Evolutionary conservation across 2,888 invertebrate species (phyloP), one percentile per base, ranked within the genome.

Genomic region (Lithophane socia): DNA sequence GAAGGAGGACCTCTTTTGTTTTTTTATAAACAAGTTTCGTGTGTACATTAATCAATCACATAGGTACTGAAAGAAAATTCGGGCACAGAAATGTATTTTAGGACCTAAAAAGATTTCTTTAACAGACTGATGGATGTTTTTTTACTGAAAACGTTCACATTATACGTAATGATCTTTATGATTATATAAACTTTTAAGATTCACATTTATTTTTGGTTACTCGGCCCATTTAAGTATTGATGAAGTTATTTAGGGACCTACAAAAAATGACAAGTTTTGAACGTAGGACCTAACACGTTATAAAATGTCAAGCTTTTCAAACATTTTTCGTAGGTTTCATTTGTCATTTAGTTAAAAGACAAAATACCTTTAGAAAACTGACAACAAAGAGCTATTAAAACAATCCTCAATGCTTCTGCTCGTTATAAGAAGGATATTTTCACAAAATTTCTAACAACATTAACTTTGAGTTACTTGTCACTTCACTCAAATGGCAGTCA

Each of bases 381-480:
- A 77, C 63, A 81, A 87, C 84, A 87, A 88, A 90, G 87, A 85
- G 83, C 87, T 90, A 90, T 91, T 90, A 91, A 90, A 90, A 89
- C 88, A 87, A 88, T 89, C 88, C 69, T 76, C 72, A 63, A 73
- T 75, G 83, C 87, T 89, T 87, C 79, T 80, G 77, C 86, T 89
- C 87, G 87, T 89, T 86, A 88, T 84, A 87, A 83, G 80, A 87
- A 84, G 79, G 67, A 79, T 84, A 87, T 90, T 90, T 92, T 90
- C 90, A 87, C 86, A 82, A 93, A 92, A 92, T 91, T 91, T 90
- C 89, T 92, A 93, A 93, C 93, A 92, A 92, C 89, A 88, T 86
- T 88, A 89, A 92, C 89, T 93, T 93, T 86, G 88, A 90, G 90
- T 91, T 92, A 92, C 91, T 93, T 94, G 94, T 94, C 94, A 93